Conservation (phyloP, 2,113 vertebrate genomes). For the Solea solea region DNA sequence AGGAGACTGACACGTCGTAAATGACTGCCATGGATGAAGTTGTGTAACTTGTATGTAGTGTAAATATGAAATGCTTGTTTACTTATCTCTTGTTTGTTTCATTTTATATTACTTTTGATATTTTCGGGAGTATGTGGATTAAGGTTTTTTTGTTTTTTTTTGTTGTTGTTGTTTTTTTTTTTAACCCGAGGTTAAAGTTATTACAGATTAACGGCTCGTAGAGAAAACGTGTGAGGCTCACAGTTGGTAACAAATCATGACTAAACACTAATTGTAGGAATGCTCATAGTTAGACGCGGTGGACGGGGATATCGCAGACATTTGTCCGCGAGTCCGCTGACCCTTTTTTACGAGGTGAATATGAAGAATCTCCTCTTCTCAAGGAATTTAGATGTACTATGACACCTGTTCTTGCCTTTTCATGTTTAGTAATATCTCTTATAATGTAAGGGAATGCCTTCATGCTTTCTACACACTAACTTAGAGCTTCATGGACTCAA, state of each 20-base stretch:
- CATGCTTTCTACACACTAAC: slow-evolving; percentile 78
- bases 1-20: slow-evolving; percentile 33
- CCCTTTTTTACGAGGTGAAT: slow-evolving; percentile 71
- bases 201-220: slow-evolving; percentile 50
- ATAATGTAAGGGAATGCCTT: slow-evolving; percentile 78
- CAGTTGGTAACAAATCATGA: slow-evolving; percentile 46
- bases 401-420: slow-evolving; percentile 80
- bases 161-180: slow-evolving; percentile 32
- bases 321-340: slow-evolving; percentile 53
- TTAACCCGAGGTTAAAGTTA: slow-evolving; percentile 54
- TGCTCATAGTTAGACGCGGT: slow-evolving; percentile 56
- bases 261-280: slow-evolving; percentile 56
- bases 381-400: slow-evolving; percentile 76
- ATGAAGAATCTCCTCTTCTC: slow-evolving; percentile 71
- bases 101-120: slow-evolving; percentile 79
- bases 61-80: slow-evolving; percentile 98
- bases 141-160: slow-evolving; percentile 45
- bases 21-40: slow-evolving; percentile 79
- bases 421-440: slow-evolving; percentile 78
- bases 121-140: slow-evolving; percentile 67
- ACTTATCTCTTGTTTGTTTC: slow-evolving; percentile 82
- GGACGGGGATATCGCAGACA: slow-evolving; percentile 61
- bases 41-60: slow-evolving; percentile 90
- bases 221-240: slow-evolving; percentile 49
- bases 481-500: slow-evolving; percentile 68